phyloP scores from a whole-genome alignment of 2,797 vertebrate species.

The Aphelocoma californica region DNA sequence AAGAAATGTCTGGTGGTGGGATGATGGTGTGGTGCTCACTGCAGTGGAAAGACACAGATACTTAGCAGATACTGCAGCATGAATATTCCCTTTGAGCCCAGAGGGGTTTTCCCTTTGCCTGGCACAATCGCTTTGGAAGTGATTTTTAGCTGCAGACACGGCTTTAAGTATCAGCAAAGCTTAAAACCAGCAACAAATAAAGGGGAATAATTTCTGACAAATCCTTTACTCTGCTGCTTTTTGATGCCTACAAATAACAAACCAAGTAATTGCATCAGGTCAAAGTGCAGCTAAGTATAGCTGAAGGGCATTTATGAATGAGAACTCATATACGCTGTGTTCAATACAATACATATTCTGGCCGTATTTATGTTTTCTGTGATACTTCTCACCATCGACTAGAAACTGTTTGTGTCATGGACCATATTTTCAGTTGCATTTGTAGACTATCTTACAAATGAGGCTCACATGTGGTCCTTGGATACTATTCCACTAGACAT shows the following conservation, averaged over 20 bases:
- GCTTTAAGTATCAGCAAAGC: background rate
- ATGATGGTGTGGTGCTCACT: background rate
- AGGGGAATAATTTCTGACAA: background rate
- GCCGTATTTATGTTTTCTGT: background rate
- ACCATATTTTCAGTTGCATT: background rate
- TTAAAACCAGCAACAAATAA: background rate
- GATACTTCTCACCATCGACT: background rate
- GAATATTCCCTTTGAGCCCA: background rate
- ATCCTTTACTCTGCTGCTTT: background rate
- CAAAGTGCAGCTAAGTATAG: background rate
- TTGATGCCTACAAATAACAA: background rate
- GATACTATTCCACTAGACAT: background rate
- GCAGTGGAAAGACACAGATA: conserved; percentile 11
- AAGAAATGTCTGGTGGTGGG: background rate
- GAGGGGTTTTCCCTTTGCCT: background rate
- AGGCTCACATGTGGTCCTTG: background rate
- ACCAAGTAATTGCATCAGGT: background rate
- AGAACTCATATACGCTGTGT: background rate
- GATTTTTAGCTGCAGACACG: background rate
- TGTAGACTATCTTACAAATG: background rate
- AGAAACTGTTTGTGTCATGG: background rate
- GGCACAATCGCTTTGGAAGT: background rate
- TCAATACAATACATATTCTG: background rate
- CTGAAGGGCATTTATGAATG: background rate
- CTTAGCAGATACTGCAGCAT: background rate